These are phyloP conservation scores for Boloria selene DNA, from an alignment of 2,888 invertebrate species.

Conservation along the genomic window DNA sequence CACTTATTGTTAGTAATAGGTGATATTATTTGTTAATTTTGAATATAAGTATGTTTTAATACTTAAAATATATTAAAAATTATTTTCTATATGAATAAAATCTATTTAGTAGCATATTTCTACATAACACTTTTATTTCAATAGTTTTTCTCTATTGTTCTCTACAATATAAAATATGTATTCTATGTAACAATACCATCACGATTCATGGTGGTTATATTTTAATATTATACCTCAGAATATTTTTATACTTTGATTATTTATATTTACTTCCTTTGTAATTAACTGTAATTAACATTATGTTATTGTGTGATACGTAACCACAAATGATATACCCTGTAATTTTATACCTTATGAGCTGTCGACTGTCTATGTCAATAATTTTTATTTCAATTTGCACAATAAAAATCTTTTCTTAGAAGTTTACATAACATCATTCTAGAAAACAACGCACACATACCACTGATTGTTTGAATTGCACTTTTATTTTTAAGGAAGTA, in stretches of 20 bases:
- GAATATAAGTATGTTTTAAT: too few relatives aligned
- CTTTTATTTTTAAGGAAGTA: slow-evolving; percentile 8
- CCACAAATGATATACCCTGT: slow-evolving; percentile 14
- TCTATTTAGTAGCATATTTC: too few relatives aligned
- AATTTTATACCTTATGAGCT: slow-evolving; percentile 18
- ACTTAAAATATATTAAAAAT: too few relatives aligned
- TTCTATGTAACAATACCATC: too few relatives aligned
- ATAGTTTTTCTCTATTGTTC: too few relatives aligned
- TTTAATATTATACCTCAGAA: neutral
- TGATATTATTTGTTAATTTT: too few relatives aligned
- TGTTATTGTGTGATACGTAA: slow-evolving; percentile 22
- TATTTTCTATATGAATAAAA: too few relatives aligned
- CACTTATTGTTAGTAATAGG: too few relatives aligned
- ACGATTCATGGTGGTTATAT: too few relatives aligned
- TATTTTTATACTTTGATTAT: slow-evolving; percentile 9
- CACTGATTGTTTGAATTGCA: slow-evolving; percentile 1
- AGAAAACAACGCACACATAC: slow-evolving; percentile 15
- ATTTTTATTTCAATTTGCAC: slow-evolving; percentile 19
- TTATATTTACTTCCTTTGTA: slow-evolving; percentile 23
- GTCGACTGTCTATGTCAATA: slow-evolving; percentile 3
- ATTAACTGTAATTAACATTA: slow-evolving; percentile 17
- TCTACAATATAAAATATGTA: too few relatives aligned
- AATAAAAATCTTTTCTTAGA: slow-evolving; percentile 26
- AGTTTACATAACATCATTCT: slow-evolving; percentile 20
- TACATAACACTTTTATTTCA: too few relatives aligned